Base-by-base conservation (phyloP, 1,140 invertebrate species). In the Neoseiulus cucumeris region DNA sequence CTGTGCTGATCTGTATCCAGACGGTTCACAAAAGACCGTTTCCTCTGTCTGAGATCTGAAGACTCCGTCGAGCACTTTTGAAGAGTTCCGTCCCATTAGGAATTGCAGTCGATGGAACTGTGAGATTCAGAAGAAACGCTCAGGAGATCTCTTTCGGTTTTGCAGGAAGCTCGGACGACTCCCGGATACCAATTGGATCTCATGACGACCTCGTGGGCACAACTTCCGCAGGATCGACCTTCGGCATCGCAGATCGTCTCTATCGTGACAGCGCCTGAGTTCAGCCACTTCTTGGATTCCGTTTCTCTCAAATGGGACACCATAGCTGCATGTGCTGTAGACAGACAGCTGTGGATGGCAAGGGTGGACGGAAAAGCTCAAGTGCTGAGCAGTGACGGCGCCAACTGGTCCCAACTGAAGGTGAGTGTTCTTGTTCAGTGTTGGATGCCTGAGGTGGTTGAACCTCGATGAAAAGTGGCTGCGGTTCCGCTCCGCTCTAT, bases 171-270 rank as follows among this genome's bases (percentile, higher is more conserved):
- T 42, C 77, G 85, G 66, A 91, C 90, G 14, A 59, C 51, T 78
- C 92, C 93, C 0, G 86, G 85, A 68, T 89, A 90, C 73, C 84
- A 93, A 70, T 77, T 98, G 65, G 93, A 97, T 77, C 77, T 94
- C 17, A 97, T 98, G 91, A 88, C 90, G 0, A 80, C 90, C 1
- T 96, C 91, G 73, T 98, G 94, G 94, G 82, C 86, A 2, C 87
- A 92, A 69, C 83, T 86, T 71, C 87, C 91, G 0, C 83, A 83
- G 68, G 82, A 87, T 71, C 80, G 94, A 39, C 93, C 94, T 0
- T 87, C 89, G 0, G 90, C 92, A 0, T 89, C 87, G 72, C 89
- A 95, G 74, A 87, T 98, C 42, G 88, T 95, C 14, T 87, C 86
- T 0, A 89, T 96, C 59, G 85, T 86, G 0, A 85, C 84, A 14